Evolutionary conservation across 2,113 vertebrate species (phyloP).

Genomic region (Crotalus viridis): DNA sequence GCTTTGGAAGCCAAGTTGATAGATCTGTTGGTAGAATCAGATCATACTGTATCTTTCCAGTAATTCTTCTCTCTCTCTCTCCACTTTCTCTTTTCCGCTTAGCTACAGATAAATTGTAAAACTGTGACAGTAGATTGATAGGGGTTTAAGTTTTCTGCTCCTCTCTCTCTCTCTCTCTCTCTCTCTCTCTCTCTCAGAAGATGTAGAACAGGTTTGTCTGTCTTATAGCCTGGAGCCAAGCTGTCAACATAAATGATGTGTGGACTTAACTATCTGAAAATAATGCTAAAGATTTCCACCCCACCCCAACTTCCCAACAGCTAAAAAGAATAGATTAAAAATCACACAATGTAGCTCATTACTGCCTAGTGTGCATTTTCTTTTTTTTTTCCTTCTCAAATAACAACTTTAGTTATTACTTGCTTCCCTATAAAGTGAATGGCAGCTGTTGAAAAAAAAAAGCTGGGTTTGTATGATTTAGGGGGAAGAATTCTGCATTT

Average conservation of each 20-base stretch:
- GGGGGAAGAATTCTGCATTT: constrained; percentile 23
- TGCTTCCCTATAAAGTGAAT: constrained; percentile 21
- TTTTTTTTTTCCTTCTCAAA: constrained; percentile 31
- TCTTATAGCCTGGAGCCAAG: constrained; percentile 60
- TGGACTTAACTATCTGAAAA: constrained; percentile 49
- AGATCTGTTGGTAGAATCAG: constrained; percentile 45
- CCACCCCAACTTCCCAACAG: background rate
- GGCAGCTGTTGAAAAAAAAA: constrained; percentile 18
- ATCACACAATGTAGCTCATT: constrained; percentile 36
- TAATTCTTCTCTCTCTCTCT: constrained; percentile 29
- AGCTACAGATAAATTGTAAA: constrained; percentile 55
- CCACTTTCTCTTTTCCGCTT: background rate
- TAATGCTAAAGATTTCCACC: constrained; percentile 38
- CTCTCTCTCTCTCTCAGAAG: constrained; percentile 4
- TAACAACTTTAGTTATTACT: constrained; percentile 17
- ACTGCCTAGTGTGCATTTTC: constrained; percentile 41
- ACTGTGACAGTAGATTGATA: constrained; percentile 46
- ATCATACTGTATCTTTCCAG: constrained; percentile 47
- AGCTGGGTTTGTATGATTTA: background rate
- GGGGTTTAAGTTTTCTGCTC: constrained; percentile 40
- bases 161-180: background rate
- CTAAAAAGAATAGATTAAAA: constrained; percentile 34
- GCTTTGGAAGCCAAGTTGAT: background rate
- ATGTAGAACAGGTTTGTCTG: constrained; percentile 57
- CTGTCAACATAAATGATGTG: constrained; percentile 57